Base-by-base conservation (phyloP, 2,888 invertebrate species). In the Agonopterix alstromeriana region DNA sequence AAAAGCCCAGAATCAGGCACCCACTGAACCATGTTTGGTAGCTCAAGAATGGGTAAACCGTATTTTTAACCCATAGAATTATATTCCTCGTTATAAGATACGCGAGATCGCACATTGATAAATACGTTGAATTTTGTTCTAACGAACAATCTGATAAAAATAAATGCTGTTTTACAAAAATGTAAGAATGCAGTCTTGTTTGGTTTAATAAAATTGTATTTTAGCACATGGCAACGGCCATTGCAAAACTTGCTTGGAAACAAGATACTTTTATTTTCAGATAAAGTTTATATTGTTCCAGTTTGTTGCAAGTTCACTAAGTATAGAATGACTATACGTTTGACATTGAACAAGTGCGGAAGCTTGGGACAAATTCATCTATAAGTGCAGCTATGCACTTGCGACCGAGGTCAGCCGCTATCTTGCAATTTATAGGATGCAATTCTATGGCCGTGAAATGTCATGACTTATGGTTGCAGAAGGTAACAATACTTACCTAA, bases 391-490 rank as follows among this genome's bases (percentile, higher is more conserved):
- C 36, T 17, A 14, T 12, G 11, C 45, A 14, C 12, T 11, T 45
- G n/a, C 9, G 10, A 9, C 8, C 45, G 45, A 46, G 45, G 45
- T 40, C 36, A 46, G 27, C 45, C n/a, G 40, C 40, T 27, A 27
- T 27, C 27, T 40, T 46, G 45, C 17, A 36, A 46, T 38, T 46
- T 40, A 46, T 46, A 9, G 43, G 45, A 46, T 46, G 45, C 45
- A 40, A 40, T 12, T 10, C 27, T 10, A 10, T 11, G n/a, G 42
- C 11, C 11, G 11, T 27, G 27, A 27, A 27, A 27, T 27, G 27
- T 27, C 27, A 27, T 5, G 27, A 27, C 27, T 27, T 27, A 27
- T 27, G 27, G 27, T 27, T 27, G 7, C 27, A 27, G 27, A 27
- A 27, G 27, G 27, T 27, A 27, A 27, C 27, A 27, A 27, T 27